These are phyloP conservation scores for Phaetusa simplex DNA, from an alignment of 2,113 vertebrate genomes.

Conservation along the genomic window DNA sequence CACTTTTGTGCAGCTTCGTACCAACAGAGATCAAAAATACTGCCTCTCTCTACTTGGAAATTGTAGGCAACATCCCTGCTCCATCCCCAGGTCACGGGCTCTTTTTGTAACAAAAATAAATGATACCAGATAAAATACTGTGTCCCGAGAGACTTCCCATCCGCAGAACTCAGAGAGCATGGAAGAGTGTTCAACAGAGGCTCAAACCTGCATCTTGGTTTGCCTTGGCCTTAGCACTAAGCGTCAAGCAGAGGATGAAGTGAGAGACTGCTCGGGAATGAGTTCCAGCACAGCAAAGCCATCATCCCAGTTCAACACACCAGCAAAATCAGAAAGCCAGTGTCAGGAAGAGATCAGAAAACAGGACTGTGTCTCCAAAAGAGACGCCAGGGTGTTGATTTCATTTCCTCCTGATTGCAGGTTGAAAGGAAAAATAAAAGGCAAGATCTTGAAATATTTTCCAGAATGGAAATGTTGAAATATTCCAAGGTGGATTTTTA, in stretches of 20 bases:
- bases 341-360: neutral
- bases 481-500: neutral
- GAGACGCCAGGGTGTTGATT: neutral
- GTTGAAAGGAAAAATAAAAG: neutral
- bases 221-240: neutral
- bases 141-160: neutral
- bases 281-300: neutral
- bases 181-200: rapidly evolving
- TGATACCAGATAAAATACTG: neutral
- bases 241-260: neutral
- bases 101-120: neutral
- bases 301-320: neutral
- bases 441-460: neutral
- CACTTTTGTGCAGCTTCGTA: neutral
- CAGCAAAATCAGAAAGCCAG: neutral
- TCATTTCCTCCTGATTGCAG: neutral
- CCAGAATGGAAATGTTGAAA: neutral
- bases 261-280: neutral
- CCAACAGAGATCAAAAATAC: neutral
- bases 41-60: neutral
- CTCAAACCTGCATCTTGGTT: neutral
- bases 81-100: neutral
- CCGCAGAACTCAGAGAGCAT: neutral
- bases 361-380: neutral
- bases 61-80: neutral